Percentiles rank a stretch among this genome's conserved stretches.
These are phyloP conservation scores for Lepus timidus DNA, from an alignment of 2,113 vertebrate genomes.

Conservation along the genomic window DNA sequence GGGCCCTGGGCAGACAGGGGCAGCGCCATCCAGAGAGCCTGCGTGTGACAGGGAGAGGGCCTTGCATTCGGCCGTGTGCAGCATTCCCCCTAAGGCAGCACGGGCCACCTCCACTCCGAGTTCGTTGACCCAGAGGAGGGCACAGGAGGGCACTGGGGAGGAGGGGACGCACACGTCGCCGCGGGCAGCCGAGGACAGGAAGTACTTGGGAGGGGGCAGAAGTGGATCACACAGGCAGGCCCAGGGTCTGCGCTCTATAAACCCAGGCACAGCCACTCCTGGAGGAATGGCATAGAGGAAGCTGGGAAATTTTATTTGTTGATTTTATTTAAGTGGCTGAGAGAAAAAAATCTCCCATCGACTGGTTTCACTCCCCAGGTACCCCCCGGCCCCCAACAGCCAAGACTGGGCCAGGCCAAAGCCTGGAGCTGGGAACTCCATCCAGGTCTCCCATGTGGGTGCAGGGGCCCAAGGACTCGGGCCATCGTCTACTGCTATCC, in stretches of 20 bases:
- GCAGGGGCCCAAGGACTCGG: too few relatives aligned
- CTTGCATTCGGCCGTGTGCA: neutral
- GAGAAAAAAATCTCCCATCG: too few relatives aligned
- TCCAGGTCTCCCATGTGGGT: too few relatives aligned
- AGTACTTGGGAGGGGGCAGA: neutral
- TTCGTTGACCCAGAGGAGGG: neutral
- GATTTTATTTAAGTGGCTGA: neutral
- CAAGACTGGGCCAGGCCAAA: too few relatives aligned
- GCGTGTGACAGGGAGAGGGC: neutral
- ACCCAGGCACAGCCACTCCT: neutral
- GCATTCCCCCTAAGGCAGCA: neutral
- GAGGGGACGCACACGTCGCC: accelerated
- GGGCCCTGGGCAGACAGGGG: neutral
- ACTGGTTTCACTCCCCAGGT: too few relatives aligned
- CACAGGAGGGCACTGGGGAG: neutral
- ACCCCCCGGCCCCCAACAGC: too few relatives aligned
- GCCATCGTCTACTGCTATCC: too few relatives aligned
- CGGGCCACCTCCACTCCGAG: neutral
- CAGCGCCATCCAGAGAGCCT: neutral
- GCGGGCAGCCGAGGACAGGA: accelerated
- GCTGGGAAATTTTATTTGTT: neutral
- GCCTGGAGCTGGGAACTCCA: too few relatives aligned
- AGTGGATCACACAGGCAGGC: neutral
- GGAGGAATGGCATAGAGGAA: neutral
- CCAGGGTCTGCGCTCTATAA: neutral